Evolutionary conservation across 2,113 vertebrate genomes (phyloP), one percentile per base, ranked within the genome.

Genomic region (Nipponia nippon): DNA sequence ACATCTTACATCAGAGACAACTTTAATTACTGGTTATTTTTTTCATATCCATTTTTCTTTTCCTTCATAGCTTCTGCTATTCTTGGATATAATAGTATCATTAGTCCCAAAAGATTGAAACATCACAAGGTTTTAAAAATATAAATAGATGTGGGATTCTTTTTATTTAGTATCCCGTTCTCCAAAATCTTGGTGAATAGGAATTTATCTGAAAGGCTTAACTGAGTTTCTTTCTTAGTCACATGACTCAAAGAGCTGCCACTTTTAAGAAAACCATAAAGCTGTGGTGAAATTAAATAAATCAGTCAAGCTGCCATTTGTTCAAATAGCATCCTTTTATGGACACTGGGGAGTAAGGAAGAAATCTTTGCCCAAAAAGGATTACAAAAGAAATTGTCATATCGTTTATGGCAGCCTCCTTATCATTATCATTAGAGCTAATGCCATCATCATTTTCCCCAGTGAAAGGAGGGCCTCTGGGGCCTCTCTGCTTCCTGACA

Each of bases 401-500:
- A 97, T 95, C 87, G 77, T 91, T 97, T 96, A 94, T 86, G 92
- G 94, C 94, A 81, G 83, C 89, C 93, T 96, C 96, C 96, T 94
- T 97, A 96, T 97, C 91, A 92, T 97, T 95, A 97, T 90, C 96
- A 96, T 97, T 97, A 97, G 71, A 52, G 91, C 50, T 96, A 97
- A 98, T 90, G 91, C 95, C 89, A 69, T 97, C 95, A 97, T 97
- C 96, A 96, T 97, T 97, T 97, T 98, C 96, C 95, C 93, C 77
- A 97, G 97, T 83, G 97, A 98, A 97, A 97, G 94, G 77, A 91
- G 94, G 95, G 97, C 97, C 98, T 98, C 95, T 95, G 96, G 97
- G 97, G 96, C 89, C 89, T 97, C 96, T 96, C 90, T 96, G 90
- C 94, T 95, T 95, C 88, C 90, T 98, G 98, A 97, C 96, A 97